phyloP scores from a whole-genome alignment of 2,888 invertebrate species.

The Stegophylla sp. region DNA sequence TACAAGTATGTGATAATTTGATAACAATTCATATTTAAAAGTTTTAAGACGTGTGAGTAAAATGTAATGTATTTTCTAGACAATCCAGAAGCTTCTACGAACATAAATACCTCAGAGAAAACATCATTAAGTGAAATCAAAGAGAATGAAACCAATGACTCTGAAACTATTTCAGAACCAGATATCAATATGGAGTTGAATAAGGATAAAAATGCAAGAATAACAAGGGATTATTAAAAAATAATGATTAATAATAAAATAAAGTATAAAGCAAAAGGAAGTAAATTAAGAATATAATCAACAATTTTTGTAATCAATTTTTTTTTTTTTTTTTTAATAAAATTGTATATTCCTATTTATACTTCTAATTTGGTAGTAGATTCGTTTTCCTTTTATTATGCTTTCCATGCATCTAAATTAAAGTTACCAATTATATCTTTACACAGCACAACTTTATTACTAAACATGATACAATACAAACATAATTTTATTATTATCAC shows the following conservation, averaged over 20 bases:
- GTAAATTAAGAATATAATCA: neutral
- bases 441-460: too few species aligned
- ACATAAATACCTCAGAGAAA: neutral
- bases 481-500: too few species aligned
- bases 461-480: too few species aligned
- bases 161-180: neutral
- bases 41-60: neutral
- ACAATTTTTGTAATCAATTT: neutral
- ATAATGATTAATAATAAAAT: neutral
- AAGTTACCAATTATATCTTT: constrained; percentile 5
- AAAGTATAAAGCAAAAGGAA: neutral
- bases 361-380: neutral
- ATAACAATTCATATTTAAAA: neutral
- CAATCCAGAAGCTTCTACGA: neutral
- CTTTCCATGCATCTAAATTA: neutral
- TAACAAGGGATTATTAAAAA: neutral
- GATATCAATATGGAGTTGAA: neutral
- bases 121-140: neutral
- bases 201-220: neutral
- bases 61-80: neutral
- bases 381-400: neutral
- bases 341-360: constrained; percentile 6
- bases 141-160: neutral
- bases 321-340: constrained; percentile 19
- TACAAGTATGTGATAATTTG: constrained; percentile 62